Evolutionary conservation across 2,797 vertebrate genomes (phyloP).

Genomic region (Psittacula echo): DNA sequence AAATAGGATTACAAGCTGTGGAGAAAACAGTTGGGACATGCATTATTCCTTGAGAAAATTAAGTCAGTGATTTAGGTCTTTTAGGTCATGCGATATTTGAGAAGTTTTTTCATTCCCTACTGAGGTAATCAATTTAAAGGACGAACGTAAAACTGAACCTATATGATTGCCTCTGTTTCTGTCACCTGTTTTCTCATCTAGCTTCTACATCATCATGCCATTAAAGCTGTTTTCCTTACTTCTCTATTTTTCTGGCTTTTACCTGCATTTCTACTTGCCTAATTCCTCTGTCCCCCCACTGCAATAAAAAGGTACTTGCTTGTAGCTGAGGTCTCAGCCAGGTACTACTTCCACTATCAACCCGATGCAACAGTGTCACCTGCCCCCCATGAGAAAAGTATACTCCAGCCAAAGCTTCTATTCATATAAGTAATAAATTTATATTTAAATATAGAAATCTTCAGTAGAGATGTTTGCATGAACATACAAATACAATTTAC

Average conservation of each 20-base stretch:
- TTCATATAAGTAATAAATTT: not conserved
- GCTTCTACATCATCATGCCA: not conserved
- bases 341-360: not conserved
- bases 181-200: not conserved
- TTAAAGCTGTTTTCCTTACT: not conserved
- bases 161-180: not conserved
- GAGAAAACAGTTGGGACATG: not conserved
- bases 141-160: not conserved
- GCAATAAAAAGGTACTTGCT: not conserved
- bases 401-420: not conserved
- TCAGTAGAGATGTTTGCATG: not conserved
- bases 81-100: not conserved
- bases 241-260: not conserved
- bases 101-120: not conserved
- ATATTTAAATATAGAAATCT: not conserved
- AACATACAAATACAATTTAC: not conserved
- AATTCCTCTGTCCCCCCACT: not conserved
- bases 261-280: not conserved
- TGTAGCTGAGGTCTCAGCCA: not conserved
- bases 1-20: not conserved
- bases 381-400: not conserved
- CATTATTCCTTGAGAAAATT: not conserved
- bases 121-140: not conserved
- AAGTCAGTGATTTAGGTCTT: not conserved
- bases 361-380: not conserved